These are phyloP conservation scores for Eupithecia subfuscata DNA, from an alignment of 2,888 invertebrate species.

Conservation along the genomic window DNA sequence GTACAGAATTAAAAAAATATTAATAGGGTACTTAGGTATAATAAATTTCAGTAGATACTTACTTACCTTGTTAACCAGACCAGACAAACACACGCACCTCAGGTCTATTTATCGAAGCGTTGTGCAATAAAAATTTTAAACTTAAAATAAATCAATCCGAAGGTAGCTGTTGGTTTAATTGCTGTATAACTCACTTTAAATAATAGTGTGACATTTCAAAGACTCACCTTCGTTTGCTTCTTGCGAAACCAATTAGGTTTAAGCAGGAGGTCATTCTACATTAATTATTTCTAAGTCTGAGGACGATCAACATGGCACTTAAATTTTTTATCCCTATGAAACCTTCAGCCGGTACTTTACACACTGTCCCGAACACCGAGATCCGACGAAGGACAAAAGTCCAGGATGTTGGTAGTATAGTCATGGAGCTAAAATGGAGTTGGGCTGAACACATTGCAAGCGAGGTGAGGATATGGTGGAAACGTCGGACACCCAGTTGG, in stretches of 20 bases:
- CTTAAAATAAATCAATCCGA: constrained; percentile 18
- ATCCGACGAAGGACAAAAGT: no score
- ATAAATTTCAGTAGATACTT: not conserved
- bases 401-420: no score
- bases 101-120: not conserved
- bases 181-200: constrained; percentile 10
- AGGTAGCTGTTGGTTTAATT: constrained; percentile 23
- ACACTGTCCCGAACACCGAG: no score
- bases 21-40: not conserved
- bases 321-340: no score
- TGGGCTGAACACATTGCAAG: no score
- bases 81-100: not conserved
- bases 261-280: not conserved
- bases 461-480: no score
- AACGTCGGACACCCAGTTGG: no score
- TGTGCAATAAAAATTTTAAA: not conserved
- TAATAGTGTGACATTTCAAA: constrained; percentile 28
- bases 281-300: no score
- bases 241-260: constrained; percentile 20
- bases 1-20: not conserved
- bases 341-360: no score
- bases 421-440: no score
- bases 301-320: no score
- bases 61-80: not conserved
- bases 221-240: constrained; percentile 23